These are phyloP conservation scores for Phalanger gymnotis DNA, from an alignment of 2,797 vertebrate species.

Conservation along the genomic window DNA sequence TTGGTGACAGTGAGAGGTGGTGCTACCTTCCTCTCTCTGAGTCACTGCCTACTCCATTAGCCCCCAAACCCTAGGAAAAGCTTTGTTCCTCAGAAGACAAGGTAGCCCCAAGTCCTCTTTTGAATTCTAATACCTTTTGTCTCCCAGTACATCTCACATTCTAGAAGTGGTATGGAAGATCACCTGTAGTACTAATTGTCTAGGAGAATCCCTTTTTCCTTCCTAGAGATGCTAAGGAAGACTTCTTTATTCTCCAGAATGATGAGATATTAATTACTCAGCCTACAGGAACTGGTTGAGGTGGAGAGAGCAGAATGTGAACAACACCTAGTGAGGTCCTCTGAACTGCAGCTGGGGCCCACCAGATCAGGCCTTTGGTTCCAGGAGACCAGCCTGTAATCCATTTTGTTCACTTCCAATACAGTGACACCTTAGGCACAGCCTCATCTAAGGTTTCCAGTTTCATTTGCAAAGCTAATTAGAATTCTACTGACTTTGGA, in stretches of 20 bases:
- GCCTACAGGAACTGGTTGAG: not conserved
- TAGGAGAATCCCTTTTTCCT: not conserved
- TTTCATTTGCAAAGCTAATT: not conserved
- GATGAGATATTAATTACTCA: not conserved
- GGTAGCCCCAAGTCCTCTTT: not conserved
- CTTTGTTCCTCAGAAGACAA: not conserved
- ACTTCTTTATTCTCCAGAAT: not conserved
- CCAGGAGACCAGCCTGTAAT: not conserved
- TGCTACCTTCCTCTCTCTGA: not conserved
- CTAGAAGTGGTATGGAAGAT: not conserved
- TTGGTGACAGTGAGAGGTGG: not conserved
- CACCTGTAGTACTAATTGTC: not conserved
- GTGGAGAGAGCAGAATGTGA: not conserved
- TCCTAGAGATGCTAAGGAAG: not conserved
- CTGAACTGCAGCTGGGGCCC: not conserved
- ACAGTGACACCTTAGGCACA: not conserved
- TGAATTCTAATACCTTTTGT: not conserved
- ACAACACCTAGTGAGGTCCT: not conserved
- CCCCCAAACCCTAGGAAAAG: not conserved
- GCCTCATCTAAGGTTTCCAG: not conserved
- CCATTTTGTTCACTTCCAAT: not conserved
- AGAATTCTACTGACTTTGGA: not conserved
- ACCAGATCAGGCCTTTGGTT: not conserved
- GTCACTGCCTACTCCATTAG: not conserved
- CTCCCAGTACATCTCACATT: not conserved